phyloP scores from a whole-genome alignment of 1,140 invertebrate genomes.

The Pogonomyrmex barbatus region DNA sequence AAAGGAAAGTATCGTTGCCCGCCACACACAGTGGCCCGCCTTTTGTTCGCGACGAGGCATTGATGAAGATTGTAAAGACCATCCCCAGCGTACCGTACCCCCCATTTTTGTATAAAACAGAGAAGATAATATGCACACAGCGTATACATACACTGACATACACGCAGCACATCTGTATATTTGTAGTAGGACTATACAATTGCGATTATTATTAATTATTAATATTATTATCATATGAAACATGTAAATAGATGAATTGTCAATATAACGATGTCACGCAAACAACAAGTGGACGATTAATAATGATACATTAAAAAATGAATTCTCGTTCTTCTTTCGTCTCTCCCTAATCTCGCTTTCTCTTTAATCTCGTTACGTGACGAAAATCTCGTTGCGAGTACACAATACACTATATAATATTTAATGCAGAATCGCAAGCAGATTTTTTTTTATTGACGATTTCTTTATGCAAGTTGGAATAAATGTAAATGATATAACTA shows the following conservation, averaged over 20 bases:
- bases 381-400: neutral
- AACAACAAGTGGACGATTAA: slow-evolving; percentile 83
- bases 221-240: slow-evolving; percentile 81
- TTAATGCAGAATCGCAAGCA: too few species aligned
- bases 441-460: neutral
- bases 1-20: slow-evolving; percentile 29
- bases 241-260: slow-evolving; percentile 86
- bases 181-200: slow-evolving; percentile 84
- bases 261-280: slow-evolving; percentile 83
- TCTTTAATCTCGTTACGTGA: neutral
- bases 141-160: slow-evolving; percentile 65
- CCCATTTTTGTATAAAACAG: slow-evolving; percentile 79
- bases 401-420: neutral
- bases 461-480: neutral
- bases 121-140: slow-evolving; percentile 60
- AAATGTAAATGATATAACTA: neutral
- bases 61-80: slow-evolving; percentile 79
- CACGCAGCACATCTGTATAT: slow-evolving; percentile 83
- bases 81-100: slow-evolving; percentile 67
- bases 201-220: slow-evolving; percentile 81
- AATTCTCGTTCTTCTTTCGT: slow-evolving; percentile 4
- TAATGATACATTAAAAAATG: slow-evolving; percentile 83
- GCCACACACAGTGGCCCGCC: slow-evolving; percentile 58
- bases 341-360: neutral
- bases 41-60: slow-evolving; percentile 70